Evolutionary conservation across 1,140 invertebrate species (phyloP).

Genomic region (Frieseomelitta varia): DNA sequence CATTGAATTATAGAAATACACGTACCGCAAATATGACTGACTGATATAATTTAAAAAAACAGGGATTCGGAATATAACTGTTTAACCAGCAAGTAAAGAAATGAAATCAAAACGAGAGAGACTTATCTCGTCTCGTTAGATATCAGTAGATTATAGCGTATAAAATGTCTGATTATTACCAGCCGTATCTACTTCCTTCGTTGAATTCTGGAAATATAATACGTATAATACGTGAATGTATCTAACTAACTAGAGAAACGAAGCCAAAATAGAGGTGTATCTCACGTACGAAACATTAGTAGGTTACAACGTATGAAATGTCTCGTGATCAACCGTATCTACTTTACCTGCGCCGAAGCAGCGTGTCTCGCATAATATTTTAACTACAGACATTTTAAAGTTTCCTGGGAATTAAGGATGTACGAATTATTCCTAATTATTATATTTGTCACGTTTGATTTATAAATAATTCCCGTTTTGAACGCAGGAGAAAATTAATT

Average conservation of each 20-base stretch:
- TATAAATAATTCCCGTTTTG: background rate
- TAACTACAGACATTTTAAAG: background rate
- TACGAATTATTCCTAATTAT: background rate
- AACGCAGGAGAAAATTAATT: background rate
- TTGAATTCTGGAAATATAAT: background rate
- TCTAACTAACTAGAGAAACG: background rate
- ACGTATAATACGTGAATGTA: background rate
- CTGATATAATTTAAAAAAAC: too few relatives aligned
- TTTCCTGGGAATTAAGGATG: background rate
- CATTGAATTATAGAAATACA: too few relatives aligned
- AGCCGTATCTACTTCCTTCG: background rate
- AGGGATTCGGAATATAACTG: too few relatives aligned
- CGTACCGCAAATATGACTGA: too few relatives aligned
- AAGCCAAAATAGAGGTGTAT: background rate
- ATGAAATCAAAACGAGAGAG: too few relatives aligned
- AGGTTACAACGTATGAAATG: background rate
- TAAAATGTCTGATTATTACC: background rate
- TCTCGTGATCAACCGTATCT: background rate
- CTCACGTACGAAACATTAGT: background rate
- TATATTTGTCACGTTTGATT: background rate
- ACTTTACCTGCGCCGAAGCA: background rate
- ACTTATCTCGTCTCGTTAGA: too few relatives aligned
- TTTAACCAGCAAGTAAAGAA: too few relatives aligned
- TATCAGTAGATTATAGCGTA: too few relatives aligned
- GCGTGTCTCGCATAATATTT: background rate